A percentile compares a stretch with the other conserved stretches of the same genome.
Conservation (phyloP, 2,888 invertebrate genomes). For the Sabellastarte sp. region DNA sequence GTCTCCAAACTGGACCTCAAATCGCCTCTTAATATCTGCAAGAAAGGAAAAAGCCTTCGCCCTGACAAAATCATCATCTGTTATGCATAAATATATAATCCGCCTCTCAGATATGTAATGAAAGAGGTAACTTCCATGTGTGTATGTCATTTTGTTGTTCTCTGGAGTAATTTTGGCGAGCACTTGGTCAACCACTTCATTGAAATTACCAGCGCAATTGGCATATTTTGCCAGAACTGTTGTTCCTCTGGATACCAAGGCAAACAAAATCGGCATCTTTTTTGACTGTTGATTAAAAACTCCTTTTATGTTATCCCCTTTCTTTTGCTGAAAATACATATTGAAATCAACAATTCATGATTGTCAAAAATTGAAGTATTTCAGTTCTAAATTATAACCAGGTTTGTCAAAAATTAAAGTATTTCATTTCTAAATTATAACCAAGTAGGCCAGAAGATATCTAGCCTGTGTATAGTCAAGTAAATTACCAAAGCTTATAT, state of each 20-base stretch:
- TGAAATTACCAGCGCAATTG: conserved; percentile 89
- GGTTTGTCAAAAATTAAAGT: too few relatives aligned
- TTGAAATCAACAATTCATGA: too few relatives aligned
- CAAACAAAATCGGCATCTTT: conserved; percentile 85
- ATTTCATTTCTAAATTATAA: too few relatives aligned
- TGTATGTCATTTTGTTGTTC: conserved; percentile 87
- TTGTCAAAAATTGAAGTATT: too few relatives aligned
- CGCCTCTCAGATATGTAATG: conserved; percentile 86
- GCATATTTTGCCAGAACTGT: conserved; percentile 88
- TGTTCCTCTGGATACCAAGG: conserved; percentile 82
- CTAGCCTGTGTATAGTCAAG: too few relatives aligned
- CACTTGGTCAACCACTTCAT: conserved; percentile 90
- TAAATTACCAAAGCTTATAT: too few relatives aligned
- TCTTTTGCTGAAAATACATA: too few relatives aligned
- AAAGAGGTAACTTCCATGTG: conserved; percentile 88
- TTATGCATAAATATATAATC: conserved; percentile 90
- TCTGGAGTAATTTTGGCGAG: conserved; percentile 82
- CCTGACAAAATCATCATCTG: conserved; percentile 84
- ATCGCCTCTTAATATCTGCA: conserved; percentile 78
- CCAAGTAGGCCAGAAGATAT: too few relatives aligned
- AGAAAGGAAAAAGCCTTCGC: conserved; percentile 87
- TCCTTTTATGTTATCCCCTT: too few relatives aligned
- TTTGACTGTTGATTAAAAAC: too few relatives aligned
- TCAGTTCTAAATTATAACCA: too few relatives aligned
- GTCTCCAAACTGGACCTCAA: conserved; percentile 78